These are phyloP conservation scores for Pediacus dermestoides DNA, from an alignment of 2,888 invertebrate species.

Conservation along the genomic window DNA sequence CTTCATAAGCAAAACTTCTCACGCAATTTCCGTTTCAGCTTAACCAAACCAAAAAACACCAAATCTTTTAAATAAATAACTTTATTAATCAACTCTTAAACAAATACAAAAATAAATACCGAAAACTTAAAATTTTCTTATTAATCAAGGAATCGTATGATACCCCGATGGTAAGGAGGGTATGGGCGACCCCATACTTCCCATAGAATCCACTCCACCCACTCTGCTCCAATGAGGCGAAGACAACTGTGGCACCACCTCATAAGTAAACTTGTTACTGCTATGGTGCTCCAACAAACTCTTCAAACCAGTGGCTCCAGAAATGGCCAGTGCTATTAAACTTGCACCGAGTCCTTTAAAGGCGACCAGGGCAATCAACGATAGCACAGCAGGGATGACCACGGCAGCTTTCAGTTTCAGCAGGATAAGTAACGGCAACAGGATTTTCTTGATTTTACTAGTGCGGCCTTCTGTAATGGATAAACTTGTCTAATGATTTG, in stretches of 20 bases:
- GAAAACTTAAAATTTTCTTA: no score
- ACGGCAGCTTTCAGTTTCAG: conserved; percentile 62
- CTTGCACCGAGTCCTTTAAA: conserved; percentile 64
- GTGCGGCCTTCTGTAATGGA: conserved; percentile 57
- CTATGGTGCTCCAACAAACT: conserved; percentile 37
- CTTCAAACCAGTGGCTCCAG: conserved; percentile 50
- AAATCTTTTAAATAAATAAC: no score
- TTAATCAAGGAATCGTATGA: conserved; percentile 33
- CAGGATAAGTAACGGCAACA: conserved; percentile 60
- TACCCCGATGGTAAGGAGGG: conserved; percentile 26
- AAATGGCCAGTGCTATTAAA: conserved; percentile 58
- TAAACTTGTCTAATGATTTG: no score
- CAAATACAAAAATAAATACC: no score
- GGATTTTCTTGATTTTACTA: conserved; percentile 58
- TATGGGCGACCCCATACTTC: conserved; percentile 11
- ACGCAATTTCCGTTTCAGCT: no score
- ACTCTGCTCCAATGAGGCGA: conserved; percentile 42
- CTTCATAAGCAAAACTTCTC: no score
- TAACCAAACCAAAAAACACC: no score
- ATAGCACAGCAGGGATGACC: conserved; percentile 59
- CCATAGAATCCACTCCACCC: conserved; percentile 26
- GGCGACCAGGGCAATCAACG: conserved; percentile 60
- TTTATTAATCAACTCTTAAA: no score
- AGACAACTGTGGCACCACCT: conserved; percentile 41
- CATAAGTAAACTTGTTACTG: conserved; percentile 41